Percentiles rank a stretch among this genome's conserved stretches.
These are phyloP conservation scores for Avahi laniger DNA, from an alignment of 2,797 vertebrate genomes.

Conservation along the genomic window DNA sequence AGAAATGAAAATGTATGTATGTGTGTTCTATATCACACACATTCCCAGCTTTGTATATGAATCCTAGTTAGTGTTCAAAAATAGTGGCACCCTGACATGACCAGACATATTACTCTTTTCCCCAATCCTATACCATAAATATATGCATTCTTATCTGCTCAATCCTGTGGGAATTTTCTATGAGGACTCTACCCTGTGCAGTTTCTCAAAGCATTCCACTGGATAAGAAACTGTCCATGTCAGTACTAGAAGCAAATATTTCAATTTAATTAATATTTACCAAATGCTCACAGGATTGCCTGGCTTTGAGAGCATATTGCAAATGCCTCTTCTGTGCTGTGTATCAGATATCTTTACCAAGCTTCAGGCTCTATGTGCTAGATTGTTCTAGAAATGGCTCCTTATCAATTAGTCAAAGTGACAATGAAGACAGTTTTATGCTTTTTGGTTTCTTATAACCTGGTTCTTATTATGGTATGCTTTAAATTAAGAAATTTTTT, in stretches of 20 bases:
- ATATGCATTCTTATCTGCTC: conserved; percentile 35
- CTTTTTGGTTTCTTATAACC: background rate
- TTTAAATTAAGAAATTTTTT: background rate
- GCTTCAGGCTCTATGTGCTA: background rate
- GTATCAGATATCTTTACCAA: background rate
- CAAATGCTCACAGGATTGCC: background rate
- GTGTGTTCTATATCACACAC: background rate
- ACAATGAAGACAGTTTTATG: background rate
- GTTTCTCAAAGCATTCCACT: conserved; percentile 58
- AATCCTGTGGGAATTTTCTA: conserved; percentile 49
- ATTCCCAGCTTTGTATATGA: conserved; percentile 7
- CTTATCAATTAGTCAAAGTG: background rate
- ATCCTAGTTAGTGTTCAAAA: conserved; percentile 28
- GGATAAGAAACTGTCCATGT: conserved; percentile 15
- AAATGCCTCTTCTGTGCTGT: background rate
- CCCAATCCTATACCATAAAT: conserved; percentile 35
- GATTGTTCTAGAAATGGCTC: background rate
- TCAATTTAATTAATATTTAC: conserved; percentile 22
- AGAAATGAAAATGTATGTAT: background rate
- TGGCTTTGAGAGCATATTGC: background rate
- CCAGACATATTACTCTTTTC: conserved; percentile 30
- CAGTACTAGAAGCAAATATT: background rate
- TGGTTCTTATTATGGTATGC: background rate
- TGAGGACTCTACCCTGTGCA: background rate
- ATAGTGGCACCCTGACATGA: conserved; percentile 46